Base-by-base conservation (phyloP, 1,140 invertebrate species). In the Drosophila insularis region DNA sequence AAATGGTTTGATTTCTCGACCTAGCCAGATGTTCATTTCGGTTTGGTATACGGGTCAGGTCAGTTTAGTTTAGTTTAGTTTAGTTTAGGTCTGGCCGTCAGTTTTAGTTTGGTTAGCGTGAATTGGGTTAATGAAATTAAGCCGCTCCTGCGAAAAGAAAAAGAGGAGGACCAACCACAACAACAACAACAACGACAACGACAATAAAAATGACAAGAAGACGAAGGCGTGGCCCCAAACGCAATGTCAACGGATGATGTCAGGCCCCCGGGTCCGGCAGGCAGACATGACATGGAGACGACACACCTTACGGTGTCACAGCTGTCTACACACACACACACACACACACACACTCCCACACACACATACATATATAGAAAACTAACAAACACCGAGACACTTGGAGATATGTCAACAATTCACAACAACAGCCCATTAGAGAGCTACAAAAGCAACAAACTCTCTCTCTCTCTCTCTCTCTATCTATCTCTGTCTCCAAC, bases 101-200 rank as follows among this genome's bases (percentile, higher is more conserved):
- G 40, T 27, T 27, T 27, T 6, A 17, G 14, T 8, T 17, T 17
- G 3, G 43, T 50, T 50, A 50, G 43, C 43, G 74, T 70, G 68
- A 82, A 82, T 90, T 82, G 71, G 76, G 87, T 84, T 90, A 90
- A 90, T 90, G 80, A 90, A 90, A 90, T 90, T 84, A 90, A 90
- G 78, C 87, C 87, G 81, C 87, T 76, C 87, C 87, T 61, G 35
- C 60, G 27, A 66, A 50, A 39, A 56, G 53, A 37, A 27, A 27
- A 27, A 37, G 35, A 37, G 35, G 11, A 37, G 10, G 35, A 37
- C 13, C 55, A 63, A 39, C 66, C 35, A 53, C 64, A 69, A 27
- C 27, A 27, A 6, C 27, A 1, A 27, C 5, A 6, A 54, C 39
- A 56, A 67, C 23, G 56, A 53, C 19, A 21, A 50, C 35, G 43